Percentiles rank a stretch among this genome's conserved stretches.
Conservation (phyloP, 2,888 invertebrate genomes). For the Cryptophagus acutangulus region DNA sequence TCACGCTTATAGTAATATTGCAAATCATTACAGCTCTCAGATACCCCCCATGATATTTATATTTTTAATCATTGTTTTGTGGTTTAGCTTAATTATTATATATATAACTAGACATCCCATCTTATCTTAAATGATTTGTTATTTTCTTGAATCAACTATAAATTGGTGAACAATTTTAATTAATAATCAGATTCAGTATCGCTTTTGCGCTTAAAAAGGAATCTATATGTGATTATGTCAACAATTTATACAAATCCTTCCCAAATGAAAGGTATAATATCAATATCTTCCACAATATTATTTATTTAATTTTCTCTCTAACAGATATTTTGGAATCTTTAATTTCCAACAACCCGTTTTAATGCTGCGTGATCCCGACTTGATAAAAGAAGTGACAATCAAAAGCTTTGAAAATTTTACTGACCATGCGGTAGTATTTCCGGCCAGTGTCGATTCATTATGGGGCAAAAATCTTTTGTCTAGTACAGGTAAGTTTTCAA, state of each 20-base stretch:
- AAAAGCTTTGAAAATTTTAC: constrained; percentile 56
- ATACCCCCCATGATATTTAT: too few relatives aligned
- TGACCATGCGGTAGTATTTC: constrained; percentile 38
- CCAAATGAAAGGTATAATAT: constrained; percentile 15
- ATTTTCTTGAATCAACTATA: too few relatives aligned
- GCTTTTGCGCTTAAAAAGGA: constrained; percentile 8
- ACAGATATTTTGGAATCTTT: constrained; percentile 27
- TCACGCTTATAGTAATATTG: too few relatives aligned
- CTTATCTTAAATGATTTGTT: too few relatives aligned
- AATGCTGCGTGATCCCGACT: constrained; percentile 52
- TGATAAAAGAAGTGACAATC: constrained; percentile 54
- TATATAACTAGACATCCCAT: too few relatives aligned
- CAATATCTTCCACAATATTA: constrained; percentile 1
- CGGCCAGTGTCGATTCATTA: constrained; percentile 45
- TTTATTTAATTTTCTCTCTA: too few relatives aligned
- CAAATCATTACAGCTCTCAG: too few relatives aligned
- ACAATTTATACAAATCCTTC: constrained; percentile 15
- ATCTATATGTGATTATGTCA: constrained; percentile 8
- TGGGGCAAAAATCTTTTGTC: constrained; percentile 45
- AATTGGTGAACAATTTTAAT: too few relatives aligned
- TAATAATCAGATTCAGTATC: too few relatives aligned
- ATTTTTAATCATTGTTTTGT: too few relatives aligned
- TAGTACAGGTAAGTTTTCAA: constrained; percentile 24
- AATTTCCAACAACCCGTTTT: constrained; percentile 43
- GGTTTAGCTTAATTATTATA: too few relatives aligned